Evolutionary conservation across 2,888 invertebrate genomes (phyloP).

Genomic region (Noctua pronuba): DNA sequence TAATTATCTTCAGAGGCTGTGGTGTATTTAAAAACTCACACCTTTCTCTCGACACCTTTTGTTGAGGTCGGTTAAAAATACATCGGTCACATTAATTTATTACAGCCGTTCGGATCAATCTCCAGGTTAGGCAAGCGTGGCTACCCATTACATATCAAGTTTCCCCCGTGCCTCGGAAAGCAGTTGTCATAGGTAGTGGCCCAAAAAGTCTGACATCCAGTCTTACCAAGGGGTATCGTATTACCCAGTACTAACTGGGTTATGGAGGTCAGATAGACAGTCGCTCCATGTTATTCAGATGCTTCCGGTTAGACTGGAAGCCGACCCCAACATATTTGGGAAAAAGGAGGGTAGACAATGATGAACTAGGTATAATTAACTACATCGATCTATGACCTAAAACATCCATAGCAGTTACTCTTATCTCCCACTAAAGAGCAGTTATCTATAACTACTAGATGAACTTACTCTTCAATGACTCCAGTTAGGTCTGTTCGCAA

Average conservation of each 20-base stretch:
- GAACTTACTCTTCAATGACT: constrained; percentile 24
- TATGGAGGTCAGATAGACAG: background rate
- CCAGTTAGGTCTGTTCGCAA: constrained; percentile 15
- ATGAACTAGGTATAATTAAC: background rate
- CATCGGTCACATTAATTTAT: no score
- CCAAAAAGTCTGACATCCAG: no score
- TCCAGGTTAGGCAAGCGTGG: no score
- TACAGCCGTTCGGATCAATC: background rate
- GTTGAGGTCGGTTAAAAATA: background rate
- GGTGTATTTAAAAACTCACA: background rate
- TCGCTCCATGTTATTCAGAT: background rate
- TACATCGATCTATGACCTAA: background rate
- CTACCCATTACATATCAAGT: no score
- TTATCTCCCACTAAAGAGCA: constrained; percentile 22
- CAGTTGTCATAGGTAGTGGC: no score
- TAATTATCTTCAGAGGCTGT: background rate
- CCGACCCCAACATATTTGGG: background rate
- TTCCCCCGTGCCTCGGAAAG: no score
- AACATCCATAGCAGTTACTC: background rate
- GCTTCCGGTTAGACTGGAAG: no score
- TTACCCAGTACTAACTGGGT: background rate
- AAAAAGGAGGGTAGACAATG: background rate
- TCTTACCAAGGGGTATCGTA: background rate
- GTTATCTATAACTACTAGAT: constrained; percentile 29
- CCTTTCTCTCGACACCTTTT: background rate